Evolutionary conservation across 2,113 vertebrate species (phyloP).

Genomic region (Lagopus leucura): DNA sequence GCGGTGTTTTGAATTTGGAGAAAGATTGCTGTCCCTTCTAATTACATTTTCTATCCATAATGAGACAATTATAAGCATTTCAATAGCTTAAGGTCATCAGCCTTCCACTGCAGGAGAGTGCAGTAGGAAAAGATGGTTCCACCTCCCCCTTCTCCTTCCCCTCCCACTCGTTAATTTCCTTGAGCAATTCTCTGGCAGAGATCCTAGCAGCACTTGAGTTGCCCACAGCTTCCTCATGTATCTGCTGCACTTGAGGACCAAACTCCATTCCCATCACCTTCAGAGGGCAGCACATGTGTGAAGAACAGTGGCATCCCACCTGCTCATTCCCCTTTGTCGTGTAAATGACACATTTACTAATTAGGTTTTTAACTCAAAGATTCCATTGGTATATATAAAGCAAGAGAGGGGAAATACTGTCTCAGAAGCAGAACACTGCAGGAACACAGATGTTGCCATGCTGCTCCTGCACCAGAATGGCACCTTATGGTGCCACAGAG

Average conservation of each 20-base stretch:
- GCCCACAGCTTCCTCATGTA: not conserved
- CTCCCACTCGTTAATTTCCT: not conserved
- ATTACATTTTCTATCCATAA: constrained; percentile 47
- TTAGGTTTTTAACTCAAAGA: not conserved
- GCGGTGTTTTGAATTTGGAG: not conserved
- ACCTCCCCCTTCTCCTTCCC: not conserved
- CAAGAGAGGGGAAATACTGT: not conserved
- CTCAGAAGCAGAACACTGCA: not conserved
- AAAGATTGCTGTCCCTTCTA: constrained; percentile 34
- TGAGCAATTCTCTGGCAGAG: constrained; percentile 9
- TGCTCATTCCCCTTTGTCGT: not conserved
- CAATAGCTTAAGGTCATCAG: constrained; percentile 19
- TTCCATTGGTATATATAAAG: not conserved
- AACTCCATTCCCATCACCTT: not conserved
- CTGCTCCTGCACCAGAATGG: fast-evolving
- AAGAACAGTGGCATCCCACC: not conserved
- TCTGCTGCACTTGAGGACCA: not conserved
- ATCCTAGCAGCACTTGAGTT: not conserved
- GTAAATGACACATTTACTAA: not conserved
- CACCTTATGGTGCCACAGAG: not conserved
- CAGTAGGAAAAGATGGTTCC: not conserved
- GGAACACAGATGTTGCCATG: not conserved
- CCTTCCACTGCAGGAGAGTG: not conserved
- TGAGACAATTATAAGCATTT: constrained; percentile 27
- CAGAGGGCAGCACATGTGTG: not conserved